A percentile compares a stretch with the other conserved stretches of the same genome.
These are phyloP conservation scores for Phocides pigmalion DNA, from an alignment of 1,140 invertebrate species.

Conservation along the genomic window DNA sequence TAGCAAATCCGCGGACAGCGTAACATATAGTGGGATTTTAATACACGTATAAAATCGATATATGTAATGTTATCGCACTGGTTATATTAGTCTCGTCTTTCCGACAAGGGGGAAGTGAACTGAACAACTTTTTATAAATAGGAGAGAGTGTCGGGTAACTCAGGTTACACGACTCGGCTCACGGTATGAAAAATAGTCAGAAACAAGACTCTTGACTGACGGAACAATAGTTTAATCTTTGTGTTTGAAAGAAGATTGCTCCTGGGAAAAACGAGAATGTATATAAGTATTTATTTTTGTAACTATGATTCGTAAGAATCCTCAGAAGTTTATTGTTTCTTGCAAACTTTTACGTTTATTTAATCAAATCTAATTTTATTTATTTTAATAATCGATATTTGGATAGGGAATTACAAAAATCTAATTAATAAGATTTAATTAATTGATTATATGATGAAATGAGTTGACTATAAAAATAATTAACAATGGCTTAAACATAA, in stretches of 20 bases:
- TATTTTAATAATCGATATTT: too few species aligned
- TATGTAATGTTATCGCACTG: slow-evolving; percentile 18
- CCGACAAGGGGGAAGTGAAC: slow-evolving; percentile 60
- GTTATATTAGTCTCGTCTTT: slow-evolving; percentile 49
- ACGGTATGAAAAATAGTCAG: slow-evolving; percentile 65
- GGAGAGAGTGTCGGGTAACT: slow-evolving; percentile 52
- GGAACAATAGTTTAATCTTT: slow-evolving; percentile 75
- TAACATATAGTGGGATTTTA: neutral
- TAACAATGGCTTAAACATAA: too few species aligned
- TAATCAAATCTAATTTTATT: too few species aligned
- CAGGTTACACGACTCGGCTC: slow-evolving; percentile 62
- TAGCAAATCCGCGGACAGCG: neutral
- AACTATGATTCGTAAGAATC: too few species aligned
- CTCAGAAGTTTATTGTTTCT: too few species aligned
- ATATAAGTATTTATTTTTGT: slow-evolving; percentile 20
- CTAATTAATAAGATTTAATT: too few species aligned
- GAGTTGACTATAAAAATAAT: too few species aligned
- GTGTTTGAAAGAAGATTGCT: slow-evolving; percentile 55
- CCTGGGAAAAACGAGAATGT: slow-evolving; percentile 39
- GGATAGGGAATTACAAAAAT: too few species aligned
- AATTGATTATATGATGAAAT: too few species aligned
- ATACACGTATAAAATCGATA: neutral
- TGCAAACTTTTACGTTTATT: too few species aligned
- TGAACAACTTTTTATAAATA: slow-evolving; percentile 69
- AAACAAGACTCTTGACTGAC: slow-evolving; percentile 69